Base-by-base conservation (phyloP, 2,113 vertebrate genomes). In the Syngnathoides biaculeatus region DNA sequence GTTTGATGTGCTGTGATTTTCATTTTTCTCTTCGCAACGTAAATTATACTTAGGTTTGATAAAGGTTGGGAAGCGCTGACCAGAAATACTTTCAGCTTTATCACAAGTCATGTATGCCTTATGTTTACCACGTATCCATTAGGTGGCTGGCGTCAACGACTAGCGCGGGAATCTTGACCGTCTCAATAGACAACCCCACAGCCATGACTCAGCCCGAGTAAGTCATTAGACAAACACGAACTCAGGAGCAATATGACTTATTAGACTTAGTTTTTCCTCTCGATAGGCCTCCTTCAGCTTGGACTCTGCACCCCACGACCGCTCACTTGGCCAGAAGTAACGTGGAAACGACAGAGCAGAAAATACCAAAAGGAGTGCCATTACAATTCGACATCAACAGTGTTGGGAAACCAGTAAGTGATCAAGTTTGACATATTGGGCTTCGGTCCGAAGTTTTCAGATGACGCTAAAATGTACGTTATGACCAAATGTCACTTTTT, bases 331-430 rank as follows among this genome's bases (percentile, higher is more conserved):
- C 92, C 69, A 85, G 93, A 2, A 77, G 91, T 77, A 94, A 93
- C 79, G 83, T 86, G 64, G 94, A 94, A 20, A 90, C 90, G 0
- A 92, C 87, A 0, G 94, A 95, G 83, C 92, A 91, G 86, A 97
- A 95, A 74, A 92, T 93, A 59, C 96, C 96, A 20, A 98, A 97
- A 93, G 96, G 97, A 9, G 96, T 98, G 20, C 90, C 94, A 5
- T 75, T 99, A 73, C 93, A 98, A 72, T 98, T 98, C 85, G 96
- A 99, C 82, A 99, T 99, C 74, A 98, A 98, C 84, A 97, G 95
- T 74, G 95, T 98, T 64, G 94, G 94, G 64, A 98, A 96, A 85
- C 95, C 95, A 91, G 95, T 98, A 88, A 91, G 72, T 38, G 24
- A 11, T n/a, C 40, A 60, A 60, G 42, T 43, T 43, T 43, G 42